Conservation (phyloP, 2,113 vertebrate genomes). For the Myotis davidii region DNA sequence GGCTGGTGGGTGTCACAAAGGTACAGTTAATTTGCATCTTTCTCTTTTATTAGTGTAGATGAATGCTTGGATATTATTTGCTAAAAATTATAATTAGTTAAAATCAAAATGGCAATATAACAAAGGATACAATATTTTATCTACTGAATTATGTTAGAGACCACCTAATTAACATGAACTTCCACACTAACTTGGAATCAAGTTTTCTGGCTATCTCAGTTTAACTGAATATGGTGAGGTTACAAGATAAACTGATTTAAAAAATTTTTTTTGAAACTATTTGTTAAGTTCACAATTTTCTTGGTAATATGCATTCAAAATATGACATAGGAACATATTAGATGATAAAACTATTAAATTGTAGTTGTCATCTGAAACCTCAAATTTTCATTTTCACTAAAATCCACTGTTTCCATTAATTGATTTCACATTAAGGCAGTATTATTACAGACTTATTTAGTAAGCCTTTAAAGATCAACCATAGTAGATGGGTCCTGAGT, state of each 20-base stretch:
- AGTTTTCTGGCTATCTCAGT: neutral
- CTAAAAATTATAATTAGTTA: conserved; percentile 22
- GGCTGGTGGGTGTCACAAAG: too few relatives aligned
- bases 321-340: conserved; percentile 32
- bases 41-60: too few relatives aligned
- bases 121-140: neutral
- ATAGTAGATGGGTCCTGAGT: neutral
- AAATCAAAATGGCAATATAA: conserved; percentile 20
- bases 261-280: neutral
- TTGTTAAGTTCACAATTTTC: neutral
- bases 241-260: neutral
- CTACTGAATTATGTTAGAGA: neutral
- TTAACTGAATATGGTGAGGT: neutral
- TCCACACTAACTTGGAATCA: neutral
- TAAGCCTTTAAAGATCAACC: neutral
- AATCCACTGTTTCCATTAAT: neutral
- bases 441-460: neutral
- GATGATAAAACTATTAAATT: neutral
- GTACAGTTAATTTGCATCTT: too few relatives aligned
- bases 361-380: neutral
- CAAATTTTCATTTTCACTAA: conserved; percentile 24
- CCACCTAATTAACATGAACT: neutral
- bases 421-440: neutral
- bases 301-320: neutral
- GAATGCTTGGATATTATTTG: neutral